Evolutionary conservation across 2,113 vertebrate species (phyloP).

Genomic region (Python bivittatus): DNA sequence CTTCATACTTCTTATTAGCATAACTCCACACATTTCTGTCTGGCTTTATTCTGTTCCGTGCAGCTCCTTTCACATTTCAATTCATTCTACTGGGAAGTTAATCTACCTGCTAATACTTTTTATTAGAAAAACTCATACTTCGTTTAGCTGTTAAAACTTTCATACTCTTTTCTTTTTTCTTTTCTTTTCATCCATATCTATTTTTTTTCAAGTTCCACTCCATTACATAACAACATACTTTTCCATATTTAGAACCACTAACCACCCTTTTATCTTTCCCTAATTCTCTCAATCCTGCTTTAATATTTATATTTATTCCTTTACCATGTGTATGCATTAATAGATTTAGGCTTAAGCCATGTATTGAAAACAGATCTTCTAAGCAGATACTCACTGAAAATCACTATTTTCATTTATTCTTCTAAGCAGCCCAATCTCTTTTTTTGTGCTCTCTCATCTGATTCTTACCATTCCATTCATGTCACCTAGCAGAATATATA

Average conservation of each 20-base stretch:
- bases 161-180: not conserved
- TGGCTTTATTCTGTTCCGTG: not conserved
- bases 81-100: not conserved
- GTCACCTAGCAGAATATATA: not conserved
- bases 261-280: too few species aligned
- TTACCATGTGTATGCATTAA: too few species aligned
- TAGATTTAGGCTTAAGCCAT: too few species aligned
- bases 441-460: not conserved
- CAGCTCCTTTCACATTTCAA: not conserved
- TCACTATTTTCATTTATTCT: too few species aligned
- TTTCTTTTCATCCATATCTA: not conserved
- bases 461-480: not conserved
- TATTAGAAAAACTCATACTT: not conserved
- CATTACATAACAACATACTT: not conserved
- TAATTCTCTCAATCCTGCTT: too few species aligned
- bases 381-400: too few species aligned
- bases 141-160: not conserved
- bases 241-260: too few species aligned
- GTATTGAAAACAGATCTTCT: too few species aligned
- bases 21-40: not conserved
- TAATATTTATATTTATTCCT: too few species aligned
- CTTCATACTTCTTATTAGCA: not conserved
- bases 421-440: not conserved
- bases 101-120: not conserved
- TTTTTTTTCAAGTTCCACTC: not conserved